Percentiles rank a stretch among this genome's conserved stretches.
Conservation (phyloP, 2,797 vertebrate species). For the Octomys mimax region DNA sequence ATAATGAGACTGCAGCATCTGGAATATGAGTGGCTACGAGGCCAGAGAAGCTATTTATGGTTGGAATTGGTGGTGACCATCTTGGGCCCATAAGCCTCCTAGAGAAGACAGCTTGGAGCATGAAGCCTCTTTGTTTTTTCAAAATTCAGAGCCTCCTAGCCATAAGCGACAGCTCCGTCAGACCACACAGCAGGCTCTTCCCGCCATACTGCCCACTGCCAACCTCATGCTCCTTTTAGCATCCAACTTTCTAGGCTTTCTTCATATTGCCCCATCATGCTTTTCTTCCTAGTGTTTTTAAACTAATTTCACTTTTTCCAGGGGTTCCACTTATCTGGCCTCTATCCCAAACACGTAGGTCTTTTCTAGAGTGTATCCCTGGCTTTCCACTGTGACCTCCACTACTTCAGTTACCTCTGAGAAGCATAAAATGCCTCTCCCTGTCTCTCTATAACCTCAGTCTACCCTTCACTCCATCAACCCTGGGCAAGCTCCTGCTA, state of each 20-base stretch:
- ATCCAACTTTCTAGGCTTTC: background rate
- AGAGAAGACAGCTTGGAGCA: background rate
- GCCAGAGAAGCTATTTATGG: background rate
- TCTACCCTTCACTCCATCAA: background rate
- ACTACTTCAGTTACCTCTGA: background rate
- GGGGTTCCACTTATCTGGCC: background rate
- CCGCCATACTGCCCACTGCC: background rate
- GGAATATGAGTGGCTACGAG: background rate
- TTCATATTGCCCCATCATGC: fast-evolving
- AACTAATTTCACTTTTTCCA: background rate
- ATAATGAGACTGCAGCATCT: background rate
- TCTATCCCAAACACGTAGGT: background rate
- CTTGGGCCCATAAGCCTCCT: background rate
- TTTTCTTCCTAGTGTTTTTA: conserved; percentile 27
- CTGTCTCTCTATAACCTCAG: background rate
- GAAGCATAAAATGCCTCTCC: background rate
- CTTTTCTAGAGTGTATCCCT: background rate
- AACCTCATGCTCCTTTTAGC: background rate
- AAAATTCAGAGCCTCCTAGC: background rate
- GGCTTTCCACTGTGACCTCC: background rate
- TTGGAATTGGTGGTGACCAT: background rate
- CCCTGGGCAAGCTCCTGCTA: background rate
- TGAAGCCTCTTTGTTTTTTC: background rate
- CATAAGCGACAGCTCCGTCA: background rate
- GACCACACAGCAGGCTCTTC: background rate